Percentiles rank a stretch among this genome's conserved stretches.
Conservation (phyloP, 2,113 vertebrate species). For the Nycticorax nycticorax region DNA sequence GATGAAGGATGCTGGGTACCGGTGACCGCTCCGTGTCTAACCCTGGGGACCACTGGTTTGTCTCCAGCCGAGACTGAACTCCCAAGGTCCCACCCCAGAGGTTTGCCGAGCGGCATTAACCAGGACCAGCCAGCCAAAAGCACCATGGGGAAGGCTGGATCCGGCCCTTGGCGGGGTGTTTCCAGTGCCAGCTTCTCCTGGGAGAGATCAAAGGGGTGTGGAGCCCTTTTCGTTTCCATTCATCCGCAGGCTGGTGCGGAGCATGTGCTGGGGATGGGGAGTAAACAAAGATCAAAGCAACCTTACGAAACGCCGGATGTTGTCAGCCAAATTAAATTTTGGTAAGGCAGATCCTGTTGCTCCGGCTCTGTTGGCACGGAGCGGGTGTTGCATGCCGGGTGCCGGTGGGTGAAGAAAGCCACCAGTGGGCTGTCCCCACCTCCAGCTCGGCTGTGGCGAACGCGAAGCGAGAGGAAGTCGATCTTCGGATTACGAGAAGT, state of each 20-base stretch:
- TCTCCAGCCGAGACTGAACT: too few relatives aligned
- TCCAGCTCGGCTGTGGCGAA: not conserved
- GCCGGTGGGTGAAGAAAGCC: conserved; percentile 38
- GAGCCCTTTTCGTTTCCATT: not conserved
- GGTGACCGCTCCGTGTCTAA: rapidly evolving
- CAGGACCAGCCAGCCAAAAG: not conserved
- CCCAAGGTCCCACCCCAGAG: not conserved
- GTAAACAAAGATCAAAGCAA: conserved; percentile 47
- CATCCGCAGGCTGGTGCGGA: not conserved
- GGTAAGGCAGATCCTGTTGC: conserved; percentile 47
- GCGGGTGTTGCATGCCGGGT: not conserved
- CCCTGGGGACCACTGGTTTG: rapidly evolving
- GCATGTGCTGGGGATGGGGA: conserved; percentile 13
- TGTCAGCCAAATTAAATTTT: conserved; percentile 15
- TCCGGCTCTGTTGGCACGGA: not conserved
- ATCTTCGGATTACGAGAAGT: not conserved
- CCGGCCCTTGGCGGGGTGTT: not conserved
- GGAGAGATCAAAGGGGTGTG: conserved; percentile 22
- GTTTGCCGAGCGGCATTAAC: rapidly evolving
- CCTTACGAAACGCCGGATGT: conserved; percentile 20
- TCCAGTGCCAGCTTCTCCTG: not conserved
- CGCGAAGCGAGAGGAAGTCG: not conserved
- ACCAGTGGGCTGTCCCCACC: conserved; percentile 16
- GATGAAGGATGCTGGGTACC: not conserved
- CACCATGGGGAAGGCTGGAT: not conserved